Percentiles rank a stretch among this genome's conserved stretches.
Conservation (phyloP, 2,888 invertebrate species). For the Campaea margaritaria region DNA sequence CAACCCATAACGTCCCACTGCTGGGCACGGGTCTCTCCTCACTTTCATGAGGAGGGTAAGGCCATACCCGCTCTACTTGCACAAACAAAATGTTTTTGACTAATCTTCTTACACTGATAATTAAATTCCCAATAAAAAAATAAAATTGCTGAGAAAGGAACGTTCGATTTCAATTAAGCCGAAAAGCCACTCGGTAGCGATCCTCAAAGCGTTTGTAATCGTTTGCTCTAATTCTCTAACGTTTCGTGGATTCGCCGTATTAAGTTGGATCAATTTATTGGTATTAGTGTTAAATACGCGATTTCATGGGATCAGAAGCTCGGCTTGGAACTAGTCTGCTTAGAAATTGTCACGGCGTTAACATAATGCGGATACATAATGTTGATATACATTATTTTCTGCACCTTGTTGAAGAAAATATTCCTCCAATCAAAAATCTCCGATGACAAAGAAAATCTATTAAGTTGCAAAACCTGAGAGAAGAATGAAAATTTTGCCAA, state of each 20-base stretch:
- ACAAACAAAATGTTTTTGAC: constrained; percentile 29
- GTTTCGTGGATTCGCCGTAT: constrained; percentile 25
- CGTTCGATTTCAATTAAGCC: constrained; percentile 44
- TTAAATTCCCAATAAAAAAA: constrained; percentile 42
- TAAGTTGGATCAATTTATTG: constrained; percentile 27
- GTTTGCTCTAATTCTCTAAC: constrained; percentile 19
- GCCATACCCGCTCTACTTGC: not conserved
- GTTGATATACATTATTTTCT: no score
- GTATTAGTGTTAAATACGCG: constrained; percentile 11
- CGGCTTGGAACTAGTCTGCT: constrained; percentile 1
- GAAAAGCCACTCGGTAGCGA: constrained; percentile 27
- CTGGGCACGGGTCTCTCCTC: no score
- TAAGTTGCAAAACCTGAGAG: no score
- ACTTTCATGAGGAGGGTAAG: no score
- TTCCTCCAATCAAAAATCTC: no score
- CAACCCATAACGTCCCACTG: no score
- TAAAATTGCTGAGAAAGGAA: constrained; percentile 34
- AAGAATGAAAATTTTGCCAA: no score
- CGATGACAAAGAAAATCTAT: no score
- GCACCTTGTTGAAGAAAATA: no score
- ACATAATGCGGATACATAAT: not conserved
- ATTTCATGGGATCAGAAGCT: constrained; percentile 3
- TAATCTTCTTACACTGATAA: constrained; percentile 32
- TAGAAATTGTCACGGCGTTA: not conserved
- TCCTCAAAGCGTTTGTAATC: constrained; percentile 28